A percentile compares a stretch with the other conserved stretches of the same genome.
These are phyloP conservation scores for Mohoua ochrocephala DNA, from an alignment of 2,113 vertebrate species.

Conservation along the genomic window DNA sequence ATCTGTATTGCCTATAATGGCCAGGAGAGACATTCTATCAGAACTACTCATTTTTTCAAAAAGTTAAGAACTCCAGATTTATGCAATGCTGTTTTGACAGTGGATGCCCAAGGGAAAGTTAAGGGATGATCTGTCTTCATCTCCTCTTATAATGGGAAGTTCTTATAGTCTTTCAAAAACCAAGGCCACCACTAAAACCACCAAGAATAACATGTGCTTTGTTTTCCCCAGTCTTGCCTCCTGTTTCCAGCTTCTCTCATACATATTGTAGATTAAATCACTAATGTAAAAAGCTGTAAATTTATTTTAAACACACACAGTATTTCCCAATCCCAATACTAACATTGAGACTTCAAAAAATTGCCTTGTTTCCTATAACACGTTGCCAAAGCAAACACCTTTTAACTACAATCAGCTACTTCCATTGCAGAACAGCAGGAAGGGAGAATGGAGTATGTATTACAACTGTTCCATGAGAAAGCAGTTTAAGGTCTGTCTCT, in stretches of 20 bases:
- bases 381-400: background rate
- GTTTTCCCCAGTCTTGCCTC: background rate
- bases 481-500: background rate
- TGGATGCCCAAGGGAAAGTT: background rate
- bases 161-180: background rate
- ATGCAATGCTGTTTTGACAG: background rate
- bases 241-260: background rate
- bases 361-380: background rate
- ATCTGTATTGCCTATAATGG: background rate
- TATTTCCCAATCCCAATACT: background rate
- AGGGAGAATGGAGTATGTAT: background rate
- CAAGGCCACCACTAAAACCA: background rate
- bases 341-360: background rate
- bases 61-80: background rate
- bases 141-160: background rate
- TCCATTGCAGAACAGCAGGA: background rate
- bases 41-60: background rate
- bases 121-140: background rate
- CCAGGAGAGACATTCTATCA: background rate
- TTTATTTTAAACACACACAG: background rate
- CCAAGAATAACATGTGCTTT: background rate
- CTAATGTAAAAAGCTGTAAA: background rate
- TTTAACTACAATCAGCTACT: background rate
- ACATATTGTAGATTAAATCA: background rate
- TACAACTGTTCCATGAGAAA: background rate